phyloP scores from a whole-genome alignment of 2,888 invertebrate genomes.

The Imbricaverruca yamaguchii region DNA sequence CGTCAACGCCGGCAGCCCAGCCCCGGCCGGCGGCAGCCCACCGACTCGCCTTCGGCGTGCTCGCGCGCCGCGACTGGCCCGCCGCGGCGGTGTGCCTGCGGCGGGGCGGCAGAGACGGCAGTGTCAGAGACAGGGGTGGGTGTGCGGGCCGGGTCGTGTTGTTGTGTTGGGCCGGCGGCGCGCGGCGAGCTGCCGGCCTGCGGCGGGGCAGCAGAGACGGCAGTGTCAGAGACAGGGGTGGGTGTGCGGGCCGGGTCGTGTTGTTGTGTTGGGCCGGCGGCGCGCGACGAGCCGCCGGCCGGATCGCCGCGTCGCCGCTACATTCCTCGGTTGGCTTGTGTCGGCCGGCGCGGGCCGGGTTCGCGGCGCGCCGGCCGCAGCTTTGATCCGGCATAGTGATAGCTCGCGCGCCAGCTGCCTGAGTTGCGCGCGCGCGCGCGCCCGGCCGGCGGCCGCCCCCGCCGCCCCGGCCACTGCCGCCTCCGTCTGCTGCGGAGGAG shows the following conservation, averaged over 20 bases:
- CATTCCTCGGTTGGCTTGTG: conserved; percentile 1
- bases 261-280: not conserved
- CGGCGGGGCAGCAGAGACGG: no score
- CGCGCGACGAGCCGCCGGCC: not conserved
- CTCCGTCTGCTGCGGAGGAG: not conserved
- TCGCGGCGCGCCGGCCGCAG: not conserved
- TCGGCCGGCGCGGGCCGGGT: not conserved
- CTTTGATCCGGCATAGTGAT: conserved; percentile 4
- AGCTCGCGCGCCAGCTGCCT: not conserved
- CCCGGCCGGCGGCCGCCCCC: not conserved
- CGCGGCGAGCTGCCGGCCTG: not conserved
- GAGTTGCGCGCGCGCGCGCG: not conserved
- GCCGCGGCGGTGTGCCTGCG: no score
- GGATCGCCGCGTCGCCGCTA: not conserved
- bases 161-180: not conserved
- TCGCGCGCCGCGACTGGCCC: not conserved
- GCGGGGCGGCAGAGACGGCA: no score
- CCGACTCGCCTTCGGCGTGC: no score
- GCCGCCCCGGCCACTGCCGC: not conserved
- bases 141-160: not conserved
- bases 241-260: not conserved
- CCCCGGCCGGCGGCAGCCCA: not conserved
- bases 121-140: no score
- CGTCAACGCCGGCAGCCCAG: no score
- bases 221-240: no score